These are phyloP conservation scores for Strigops habroptila DNA, from an alignment of 2,113 vertebrate species.

Conservation along the genomic window DNA sequence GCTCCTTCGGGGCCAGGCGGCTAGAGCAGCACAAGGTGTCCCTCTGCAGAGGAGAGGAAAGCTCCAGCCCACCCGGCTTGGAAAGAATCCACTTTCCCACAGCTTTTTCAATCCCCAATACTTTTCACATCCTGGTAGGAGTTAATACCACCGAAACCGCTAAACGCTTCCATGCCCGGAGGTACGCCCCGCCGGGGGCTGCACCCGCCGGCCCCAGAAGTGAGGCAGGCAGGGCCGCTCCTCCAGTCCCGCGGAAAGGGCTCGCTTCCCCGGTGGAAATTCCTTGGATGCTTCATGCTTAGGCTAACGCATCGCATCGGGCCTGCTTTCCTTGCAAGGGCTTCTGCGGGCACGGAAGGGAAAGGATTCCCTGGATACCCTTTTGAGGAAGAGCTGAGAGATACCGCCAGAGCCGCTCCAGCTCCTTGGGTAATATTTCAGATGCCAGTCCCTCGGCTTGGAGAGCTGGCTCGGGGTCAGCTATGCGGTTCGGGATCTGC, in stretches of 20 bases:
- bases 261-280: background rate
- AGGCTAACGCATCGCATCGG: background rate
- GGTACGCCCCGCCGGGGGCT: background rate
- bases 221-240: background rate
- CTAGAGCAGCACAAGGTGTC: background rate
- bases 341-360: background rate
- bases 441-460: background rate
- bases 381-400: background rate
- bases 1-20: background rate
- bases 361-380: background rate
- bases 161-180: slow-evolving; percentile 59
- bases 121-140: slow-evolving; percentile 73
- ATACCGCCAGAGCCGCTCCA: background rate
- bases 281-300: background rate
- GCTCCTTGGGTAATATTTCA: background rate
- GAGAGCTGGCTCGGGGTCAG: background rate
- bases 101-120: slow-evolving; percentile 66
- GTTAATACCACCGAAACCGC: slow-evolving; percentile 60
- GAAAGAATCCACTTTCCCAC: slow-evolving; percentile 68
- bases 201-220: background rate
- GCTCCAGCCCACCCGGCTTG: slow-evolving; percentile 13
- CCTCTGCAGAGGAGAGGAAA: background rate
- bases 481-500: background rate
- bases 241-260: background rate
- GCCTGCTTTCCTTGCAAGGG: background rate